Conservation (phyloP, 2,797 vertebrate species). For the Sternotherus odoratus region DNA sequence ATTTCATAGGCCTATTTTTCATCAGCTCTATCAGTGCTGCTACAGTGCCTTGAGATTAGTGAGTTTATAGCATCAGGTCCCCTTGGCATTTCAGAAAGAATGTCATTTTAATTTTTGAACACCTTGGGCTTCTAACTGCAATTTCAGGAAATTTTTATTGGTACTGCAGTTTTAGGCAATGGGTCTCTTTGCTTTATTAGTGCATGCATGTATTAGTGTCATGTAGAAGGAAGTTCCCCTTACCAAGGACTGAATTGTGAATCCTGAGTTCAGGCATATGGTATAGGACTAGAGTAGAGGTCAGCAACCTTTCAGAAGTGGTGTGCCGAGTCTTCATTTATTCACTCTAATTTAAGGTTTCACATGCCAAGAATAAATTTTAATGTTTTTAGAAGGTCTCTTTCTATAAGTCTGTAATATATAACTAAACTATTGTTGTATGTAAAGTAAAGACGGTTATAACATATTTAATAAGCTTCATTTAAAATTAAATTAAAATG, state of each 20-base stretch:
- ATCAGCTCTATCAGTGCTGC: background rate
- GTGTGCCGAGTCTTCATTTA: no score
- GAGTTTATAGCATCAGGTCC: background rate
- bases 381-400: no score
- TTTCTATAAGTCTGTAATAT: no score
- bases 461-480: no score
- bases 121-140: background rate
- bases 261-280: background rate
- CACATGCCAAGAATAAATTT: no score
- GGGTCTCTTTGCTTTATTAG: background rate
- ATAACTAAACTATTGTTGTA: no score
- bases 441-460: no score
- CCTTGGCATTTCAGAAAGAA: background rate
- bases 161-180: background rate
- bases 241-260: background rate
- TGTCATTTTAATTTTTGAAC: background rate
- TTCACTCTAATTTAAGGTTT: no score
- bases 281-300: background rate
- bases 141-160: background rate
- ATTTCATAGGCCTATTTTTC: constrained; percentile 6
- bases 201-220: background rate
- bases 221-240: background rate
- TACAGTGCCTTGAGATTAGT: background rate
- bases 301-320: no score
- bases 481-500: no score